Evolutionary conservation across 2,888 invertebrate species (phyloP).

Genomic region (Trisateles emortualis): DNA sequence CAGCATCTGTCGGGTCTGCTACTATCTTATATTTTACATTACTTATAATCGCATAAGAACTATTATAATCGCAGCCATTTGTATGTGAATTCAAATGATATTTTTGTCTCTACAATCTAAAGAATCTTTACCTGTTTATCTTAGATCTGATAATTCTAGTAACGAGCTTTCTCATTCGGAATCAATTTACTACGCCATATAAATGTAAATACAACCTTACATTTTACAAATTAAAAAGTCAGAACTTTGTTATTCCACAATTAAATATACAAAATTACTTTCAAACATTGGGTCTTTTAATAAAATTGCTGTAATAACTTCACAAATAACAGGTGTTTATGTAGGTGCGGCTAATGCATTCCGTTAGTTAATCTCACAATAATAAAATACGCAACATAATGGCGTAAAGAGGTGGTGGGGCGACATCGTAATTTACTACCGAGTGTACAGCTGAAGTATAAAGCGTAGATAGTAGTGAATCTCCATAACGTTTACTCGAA

Average conservation of each 20-base stretch:
- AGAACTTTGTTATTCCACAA: neutral
- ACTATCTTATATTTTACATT: too few relatives aligned
- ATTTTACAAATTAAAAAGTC: slow-evolving; percentile 15
- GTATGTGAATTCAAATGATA: too few relatives aligned
- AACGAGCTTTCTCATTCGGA: slow-evolving; percentile 4
- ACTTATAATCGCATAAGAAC: too few relatives aligned
- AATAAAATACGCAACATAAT: slow-evolving; percentile 43
- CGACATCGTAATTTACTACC: slow-evolving; percentile 50
- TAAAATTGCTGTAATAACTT: slow-evolving; percentile 33
- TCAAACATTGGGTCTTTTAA: slow-evolving; percentile 23
- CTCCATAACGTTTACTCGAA: too few relatives aligned
- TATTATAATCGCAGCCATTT: too few relatives aligned
- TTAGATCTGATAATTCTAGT: slow-evolving; percentile 4
- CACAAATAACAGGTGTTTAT: slow-evolving; percentile 38
- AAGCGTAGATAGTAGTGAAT: too few relatives aligned
- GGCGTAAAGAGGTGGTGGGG: slow-evolving; percentile 29
- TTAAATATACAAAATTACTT: slow-evolving; percentile 20
- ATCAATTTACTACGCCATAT: slow-evolving; percentile 16
- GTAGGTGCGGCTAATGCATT: slow-evolving; percentile 36
- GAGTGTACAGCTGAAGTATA: too few relatives aligned
- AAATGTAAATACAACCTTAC: slow-evolving; percentile 21
- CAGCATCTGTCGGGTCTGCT: neutral
- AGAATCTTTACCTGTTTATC: neutral
- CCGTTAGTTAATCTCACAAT: slow-evolving; percentile 40
- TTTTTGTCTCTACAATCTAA: neutral